Conservation (phyloP, 2,113 vertebrate genomes). For the Oplegnathus fasciatus region DNA sequence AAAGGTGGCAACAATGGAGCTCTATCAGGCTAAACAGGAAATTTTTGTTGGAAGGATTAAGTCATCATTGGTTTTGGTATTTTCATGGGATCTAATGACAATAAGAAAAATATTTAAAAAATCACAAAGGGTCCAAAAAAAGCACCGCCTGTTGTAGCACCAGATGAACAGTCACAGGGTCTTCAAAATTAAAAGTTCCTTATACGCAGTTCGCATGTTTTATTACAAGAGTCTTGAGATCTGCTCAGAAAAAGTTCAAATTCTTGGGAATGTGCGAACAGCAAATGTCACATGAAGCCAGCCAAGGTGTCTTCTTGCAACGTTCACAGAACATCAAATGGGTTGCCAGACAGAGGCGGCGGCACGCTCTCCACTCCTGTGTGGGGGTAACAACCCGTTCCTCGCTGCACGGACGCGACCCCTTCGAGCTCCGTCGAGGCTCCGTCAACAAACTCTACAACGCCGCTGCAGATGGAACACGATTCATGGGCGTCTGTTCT, state of each 20-base stretch:
- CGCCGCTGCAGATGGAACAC: accelerated
- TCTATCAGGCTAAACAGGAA: background rate
- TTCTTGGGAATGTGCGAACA: background rate
- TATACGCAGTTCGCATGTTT: background rate
- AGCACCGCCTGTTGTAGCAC: background rate
- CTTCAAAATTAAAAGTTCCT: background rate
- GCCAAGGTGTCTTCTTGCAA: background rate
- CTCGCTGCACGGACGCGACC: background rate
- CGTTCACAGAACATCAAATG: background rate
- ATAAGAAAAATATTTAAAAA: background rate
- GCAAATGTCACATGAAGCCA: background rate
- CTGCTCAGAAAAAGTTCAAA: background rate
- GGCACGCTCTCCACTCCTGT: accelerated
- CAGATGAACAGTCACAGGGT: background rate
- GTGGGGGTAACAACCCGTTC: background rate
- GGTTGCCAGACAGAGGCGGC: background rate
- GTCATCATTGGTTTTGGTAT: background rate
- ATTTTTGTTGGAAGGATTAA: background rate
- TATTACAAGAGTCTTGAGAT: background rate
- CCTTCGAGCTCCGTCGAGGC: background rate
- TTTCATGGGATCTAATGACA: background rate
- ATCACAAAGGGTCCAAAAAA: background rate
- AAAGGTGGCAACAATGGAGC: background rate
- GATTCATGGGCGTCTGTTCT: background rate
- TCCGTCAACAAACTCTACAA: background rate